Percentiles rank a stretch among this genome's conserved stretches.
These are phyloP conservation scores for Camponotus pennsylvanicus DNA, from an alignment of 1,140 invertebrate genomes.

Conservation along the genomic window DNA sequence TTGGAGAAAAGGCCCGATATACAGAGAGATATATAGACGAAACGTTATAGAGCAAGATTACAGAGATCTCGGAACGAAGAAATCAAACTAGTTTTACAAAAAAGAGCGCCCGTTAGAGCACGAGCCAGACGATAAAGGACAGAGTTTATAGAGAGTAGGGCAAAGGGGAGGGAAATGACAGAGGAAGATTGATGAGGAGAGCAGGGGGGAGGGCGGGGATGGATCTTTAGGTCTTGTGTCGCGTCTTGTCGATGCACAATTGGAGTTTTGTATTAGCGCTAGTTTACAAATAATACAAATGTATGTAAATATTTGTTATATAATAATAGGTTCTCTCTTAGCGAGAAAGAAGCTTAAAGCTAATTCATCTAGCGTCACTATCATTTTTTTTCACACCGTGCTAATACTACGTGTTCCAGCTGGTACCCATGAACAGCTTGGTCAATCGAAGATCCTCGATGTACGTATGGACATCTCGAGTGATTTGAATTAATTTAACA, in stretches of 20 bases:
- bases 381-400: slow-evolving; percentile 81
- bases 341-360: slow-evolving; percentile 80
- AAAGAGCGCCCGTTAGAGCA: slow-evolving; percentile 59
- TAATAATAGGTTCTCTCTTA: slow-evolving; percentile 80
- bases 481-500: background rate
- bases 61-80: slow-evolving; percentile 71
- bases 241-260: slow-evolving; percentile 79
- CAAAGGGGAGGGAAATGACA: background rate
- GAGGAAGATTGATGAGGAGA: slow-evolving; percentile 25
- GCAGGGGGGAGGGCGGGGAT: slow-evolving; percentile 11
- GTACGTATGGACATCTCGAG: background rate
- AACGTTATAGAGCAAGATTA: slow-evolving; percentile 77
- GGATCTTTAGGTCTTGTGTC: slow-evolving; percentile 69
- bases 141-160: slow-evolving; percentile 4
- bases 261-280: slow-evolving; percentile 86
- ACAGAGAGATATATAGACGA: slow-evolving; percentile 80
- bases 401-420: slow-evolving; percentile 79
- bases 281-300: slow-evolving; percentile 85
- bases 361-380: slow-evolving; percentile 84
- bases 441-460: slow-evolving; percentile 3
- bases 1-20: slow-evolving; percentile 82
- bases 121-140: slow-evolving; percentile 59
- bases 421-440: slow-evolving; percentile 74
- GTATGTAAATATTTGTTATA: slow-evolving; percentile 84
- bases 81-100: slow-evolving; percentile 65